Conservation (phyloP, 1,140 invertebrate genomes). For the Pissodes strobi region DNA sequence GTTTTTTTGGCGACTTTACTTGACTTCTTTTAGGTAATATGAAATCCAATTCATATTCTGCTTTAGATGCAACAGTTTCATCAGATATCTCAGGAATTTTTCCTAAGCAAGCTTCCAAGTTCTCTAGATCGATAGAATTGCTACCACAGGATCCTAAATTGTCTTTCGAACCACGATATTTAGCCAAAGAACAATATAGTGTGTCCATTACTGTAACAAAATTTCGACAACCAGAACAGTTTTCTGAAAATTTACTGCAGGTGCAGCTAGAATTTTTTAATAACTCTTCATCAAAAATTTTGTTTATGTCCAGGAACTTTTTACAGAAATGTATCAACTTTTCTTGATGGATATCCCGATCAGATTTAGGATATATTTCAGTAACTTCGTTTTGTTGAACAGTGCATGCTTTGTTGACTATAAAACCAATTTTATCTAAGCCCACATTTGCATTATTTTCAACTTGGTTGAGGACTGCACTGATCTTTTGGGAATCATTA, state of each 20-base stretch:
- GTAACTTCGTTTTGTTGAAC: too few relatives aligned
- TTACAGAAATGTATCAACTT: slow-evolving; percentile 8
- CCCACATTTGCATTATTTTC: background rate
- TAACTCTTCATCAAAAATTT: background rate
- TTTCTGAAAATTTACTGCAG: background rate
- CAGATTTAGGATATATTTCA: background rate
- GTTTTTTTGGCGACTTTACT: too few relatives aligned
- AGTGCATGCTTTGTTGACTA: too few relatives aligned
- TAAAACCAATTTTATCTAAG: too few relatives aligned
- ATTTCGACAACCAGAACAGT: slow-evolving; percentile 14
- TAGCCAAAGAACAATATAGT: slow-evolving; percentile 3
- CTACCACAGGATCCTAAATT: background rate
- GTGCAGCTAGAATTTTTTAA: background rate
- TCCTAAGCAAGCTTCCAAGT: too few relatives aligned
- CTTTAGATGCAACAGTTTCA: too few relatives aligned
- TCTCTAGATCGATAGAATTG: background rate
- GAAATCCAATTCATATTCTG: too few relatives aligned
- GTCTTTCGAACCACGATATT: slow-evolving; percentile 2
- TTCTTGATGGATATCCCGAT: slow-evolving; percentile 12
- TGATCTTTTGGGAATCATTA: background rate
- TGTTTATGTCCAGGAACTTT: slow-evolving; percentile 11
- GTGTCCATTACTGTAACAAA: slow-evolving; percentile 14
- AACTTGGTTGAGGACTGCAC: too few relatives aligned
- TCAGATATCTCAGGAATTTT: too few relatives aligned
- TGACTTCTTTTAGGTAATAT: too few relatives aligned